Evolutionary conservation across 2,888 invertebrate genomes (phyloP), one percentile per base, ranked within the genome.

Genomic region (Zelleria hepariella): DNA sequence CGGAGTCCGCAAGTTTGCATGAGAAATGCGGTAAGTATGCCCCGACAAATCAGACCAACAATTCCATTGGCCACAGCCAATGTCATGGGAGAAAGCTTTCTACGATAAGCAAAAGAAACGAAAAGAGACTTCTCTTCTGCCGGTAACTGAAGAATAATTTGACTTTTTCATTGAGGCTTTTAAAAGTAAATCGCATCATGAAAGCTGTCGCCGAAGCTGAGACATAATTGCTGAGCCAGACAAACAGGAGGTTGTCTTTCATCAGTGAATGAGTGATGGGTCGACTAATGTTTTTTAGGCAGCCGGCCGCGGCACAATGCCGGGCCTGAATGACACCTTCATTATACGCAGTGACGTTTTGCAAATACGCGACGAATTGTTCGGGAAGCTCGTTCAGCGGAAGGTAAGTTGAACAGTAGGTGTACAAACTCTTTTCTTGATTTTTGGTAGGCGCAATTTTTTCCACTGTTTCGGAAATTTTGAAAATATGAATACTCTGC

Each of bases 341-440:
- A 83, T 83, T 83, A 82, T 72, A 71, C 68, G 62, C 67, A 74
- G 70, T 80, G 81, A 82, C 80, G 75, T 75, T 74, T 77, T 70
- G 68, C 72, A 75, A 80, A 80, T 79, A 78, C 76, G 76, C 72
- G 57, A 67, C 67, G 72, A 76, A 79, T 77, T 80, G 78, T 80
- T 76, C 58, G 49, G 61, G 60, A 56, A 54, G 66, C 27, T 25
- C 53, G 53, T 53, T 53, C 24, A 10, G 23, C 23, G 21, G 7
- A 20, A 18, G 8, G 51, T 6, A 21, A 51, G 51, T 20, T 5
- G 51, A 51, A 51, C 20, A 51, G 23, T 20, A 6, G 4, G 3
- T 51, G 3, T 51, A 49, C 32, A 42, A 15, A 42, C 32, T 42
- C 32, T 42, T 5, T 49, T 49, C n/a, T n/a, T n/a, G n/a, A n/a